Conservation (phyloP, 2,113 vertebrate species). For the Ptyas mucosa region DNA sequence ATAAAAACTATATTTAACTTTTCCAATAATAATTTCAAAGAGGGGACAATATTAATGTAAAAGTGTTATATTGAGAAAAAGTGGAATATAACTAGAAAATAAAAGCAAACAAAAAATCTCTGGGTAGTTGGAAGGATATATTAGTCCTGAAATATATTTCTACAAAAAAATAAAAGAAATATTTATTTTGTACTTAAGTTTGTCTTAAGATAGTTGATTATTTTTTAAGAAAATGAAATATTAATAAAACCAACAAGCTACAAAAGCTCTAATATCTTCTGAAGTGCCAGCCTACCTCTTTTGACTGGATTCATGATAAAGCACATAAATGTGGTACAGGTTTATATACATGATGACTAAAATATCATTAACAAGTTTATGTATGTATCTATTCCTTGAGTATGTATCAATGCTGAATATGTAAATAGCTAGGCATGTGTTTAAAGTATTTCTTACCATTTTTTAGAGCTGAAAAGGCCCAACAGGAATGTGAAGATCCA, state of each 20-base stretch:
- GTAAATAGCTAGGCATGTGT: background rate
- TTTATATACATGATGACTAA: background rate
- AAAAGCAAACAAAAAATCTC: background rate
- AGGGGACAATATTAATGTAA: background rate
- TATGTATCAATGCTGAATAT: background rate
- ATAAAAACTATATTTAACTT: constrained; percentile 21
- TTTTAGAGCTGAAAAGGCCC: background rate
- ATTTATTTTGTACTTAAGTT: background rate
- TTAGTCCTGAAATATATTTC: background rate
- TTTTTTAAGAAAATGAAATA: background rate
- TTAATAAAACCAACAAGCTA: background rate
- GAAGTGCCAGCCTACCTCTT: background rate
- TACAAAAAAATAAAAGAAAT: background rate
- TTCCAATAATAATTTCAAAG: background rate
- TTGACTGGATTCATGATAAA: background rate
- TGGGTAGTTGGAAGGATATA: background rate
- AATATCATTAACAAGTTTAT: background rate
- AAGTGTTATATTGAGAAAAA: background rate
- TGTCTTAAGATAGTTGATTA: background rate
- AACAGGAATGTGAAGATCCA: background rate
- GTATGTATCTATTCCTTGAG: background rate
- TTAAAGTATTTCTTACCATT: too few relatives aligned
- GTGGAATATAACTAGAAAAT: background rate
- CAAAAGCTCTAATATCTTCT: background rate
- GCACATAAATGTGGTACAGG: background rate